These are phyloP conservation scores for Alosa alosa DNA, from an alignment of 2,113 vertebrate genomes.

Conservation along the genomic window DNA sequence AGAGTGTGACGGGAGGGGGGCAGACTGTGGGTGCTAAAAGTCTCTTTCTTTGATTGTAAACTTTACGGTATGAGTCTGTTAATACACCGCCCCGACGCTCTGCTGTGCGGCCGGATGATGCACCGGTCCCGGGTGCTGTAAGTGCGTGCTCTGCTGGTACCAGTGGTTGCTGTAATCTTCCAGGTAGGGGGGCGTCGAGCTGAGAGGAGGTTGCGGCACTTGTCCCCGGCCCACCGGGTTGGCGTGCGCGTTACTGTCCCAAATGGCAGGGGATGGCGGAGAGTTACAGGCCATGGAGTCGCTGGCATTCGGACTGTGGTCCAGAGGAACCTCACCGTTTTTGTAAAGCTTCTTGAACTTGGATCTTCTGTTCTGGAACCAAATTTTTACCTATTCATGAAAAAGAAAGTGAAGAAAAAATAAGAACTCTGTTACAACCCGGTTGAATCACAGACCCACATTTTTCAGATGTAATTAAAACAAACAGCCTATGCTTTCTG, in stretches of 20 bases:
- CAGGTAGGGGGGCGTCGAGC: conserved; percentile 87
- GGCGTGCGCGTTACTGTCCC: conserved; percentile 85
- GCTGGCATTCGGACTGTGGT: conserved; percentile 96
- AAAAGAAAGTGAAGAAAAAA: neutral
- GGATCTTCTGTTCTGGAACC: conserved; percentile 97
- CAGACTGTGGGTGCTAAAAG: conserved; percentile 36
- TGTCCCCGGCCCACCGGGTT: conserved; percentile 78
- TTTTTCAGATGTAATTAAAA: neutral
- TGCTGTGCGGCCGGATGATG: conserved; percentile 88
- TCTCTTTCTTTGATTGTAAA: conserved; percentile 47
- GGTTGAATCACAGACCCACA: neutral
- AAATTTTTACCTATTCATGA: conserved; percentile 87
- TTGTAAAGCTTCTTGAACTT: conserved; percentile 99
- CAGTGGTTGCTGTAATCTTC: conserved; percentile 92
- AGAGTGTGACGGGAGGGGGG: neutral
- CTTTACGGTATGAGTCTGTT: conserved; percentile 64
- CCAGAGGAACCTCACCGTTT: conserved; percentile 91
- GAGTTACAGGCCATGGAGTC: conserved; percentile 99
- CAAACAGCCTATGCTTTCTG: neutral
- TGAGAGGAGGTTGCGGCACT: conserved; percentile 82
- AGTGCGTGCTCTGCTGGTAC: conserved; percentile 90
- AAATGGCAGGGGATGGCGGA: conserved; percentile 85
- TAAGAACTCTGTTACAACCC: neutral
- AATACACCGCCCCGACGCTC: conserved; percentile 87
- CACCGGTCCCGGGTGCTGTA: conserved; percentile 83